These are phyloP conservation scores for Leptoclinus maculatus DNA, from an alignment of 2,797 vertebrate species.

Conservation along the genomic window DNA sequence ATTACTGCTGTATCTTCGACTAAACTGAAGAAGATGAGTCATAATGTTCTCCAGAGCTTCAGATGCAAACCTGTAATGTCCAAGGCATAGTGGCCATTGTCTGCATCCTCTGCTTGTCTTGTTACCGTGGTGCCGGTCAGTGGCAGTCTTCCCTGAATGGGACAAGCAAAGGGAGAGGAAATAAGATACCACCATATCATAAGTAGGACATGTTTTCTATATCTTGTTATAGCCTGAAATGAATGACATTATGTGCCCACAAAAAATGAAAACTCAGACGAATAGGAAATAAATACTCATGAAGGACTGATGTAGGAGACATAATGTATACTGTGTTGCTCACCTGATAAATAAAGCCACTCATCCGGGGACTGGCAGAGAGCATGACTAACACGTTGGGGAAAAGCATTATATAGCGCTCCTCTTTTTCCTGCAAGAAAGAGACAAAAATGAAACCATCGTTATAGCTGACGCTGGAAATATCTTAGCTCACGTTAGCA, in stretches of 20 bases:
- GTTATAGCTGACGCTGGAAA: not conserved
- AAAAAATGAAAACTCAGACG: not conserved
- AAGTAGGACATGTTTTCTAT: not conserved
- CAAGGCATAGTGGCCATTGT: conserved; percentile 87
- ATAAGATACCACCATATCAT: not conserved
- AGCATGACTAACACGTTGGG: conserved; percentile 92
- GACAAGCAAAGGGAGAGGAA: not conserved
- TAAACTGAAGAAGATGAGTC: not conserved
- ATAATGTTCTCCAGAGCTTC: not conserved
- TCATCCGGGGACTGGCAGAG: conserved; percentile 97
- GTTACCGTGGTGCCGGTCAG: conserved; percentile 89
- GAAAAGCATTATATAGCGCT: conserved; percentile 96
- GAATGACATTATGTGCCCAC: not conserved
- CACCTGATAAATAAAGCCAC: conserved; percentile 99
- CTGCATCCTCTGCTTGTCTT: conserved; percentile 88
- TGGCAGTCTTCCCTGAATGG: conserved; percentile 89
- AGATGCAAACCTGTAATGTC: conserved; percentile 92
- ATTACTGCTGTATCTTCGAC: not conserved
- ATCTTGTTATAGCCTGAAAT: not conserved
- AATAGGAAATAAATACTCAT: not conserved
- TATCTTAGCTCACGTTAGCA: not conserved
- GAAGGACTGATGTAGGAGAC: not conserved
- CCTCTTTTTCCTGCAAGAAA: conserved; percentile 92
- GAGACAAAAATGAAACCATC: conserved; percentile 22
- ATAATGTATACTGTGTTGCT: not conserved